Conservation (phyloP, 2,888 invertebrate species). For the Mimumesa dahlbomi region DNA sequence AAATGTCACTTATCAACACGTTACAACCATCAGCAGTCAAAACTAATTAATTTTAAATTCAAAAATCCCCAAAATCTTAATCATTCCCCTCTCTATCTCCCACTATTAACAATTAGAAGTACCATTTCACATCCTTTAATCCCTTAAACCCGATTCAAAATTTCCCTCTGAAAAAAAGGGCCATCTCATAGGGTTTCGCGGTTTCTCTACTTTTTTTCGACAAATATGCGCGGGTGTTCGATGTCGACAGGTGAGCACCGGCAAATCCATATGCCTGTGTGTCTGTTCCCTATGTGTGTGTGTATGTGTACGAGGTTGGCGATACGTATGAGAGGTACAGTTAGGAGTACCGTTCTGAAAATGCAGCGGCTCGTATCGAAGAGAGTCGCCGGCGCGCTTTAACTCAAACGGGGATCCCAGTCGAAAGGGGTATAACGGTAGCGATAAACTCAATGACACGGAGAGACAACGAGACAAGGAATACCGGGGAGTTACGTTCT, state of each 20-base stretch:
- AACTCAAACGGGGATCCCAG: slow-evolving; percentile 57
- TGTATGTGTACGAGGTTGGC: too few species aligned
- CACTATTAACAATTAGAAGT: too few species aligned
- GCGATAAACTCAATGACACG: slow-evolving; percentile 53
- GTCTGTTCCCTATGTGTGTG: too few species aligned
- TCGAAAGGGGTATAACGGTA: slow-evolving; percentile 64
- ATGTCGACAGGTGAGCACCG: slow-evolving; percentile 61
- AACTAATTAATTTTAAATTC: too few species aligned
- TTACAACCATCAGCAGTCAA: too few species aligned
- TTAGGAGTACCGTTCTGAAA: slow-evolving; percentile 77
- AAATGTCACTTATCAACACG: too few species aligned
- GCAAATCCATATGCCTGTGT: slow-evolving; percentile 24
- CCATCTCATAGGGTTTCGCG: too few species aligned
- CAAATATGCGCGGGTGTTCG: slow-evolving; percentile 56
- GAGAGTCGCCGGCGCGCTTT: slow-evolving; percentile 56
- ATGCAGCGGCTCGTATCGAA: slow-evolving; percentile 69
- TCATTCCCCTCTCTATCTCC: too few species aligned
- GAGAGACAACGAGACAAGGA: slow-evolving; percentile 37
- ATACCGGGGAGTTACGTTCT: slow-evolving; percentile 15
- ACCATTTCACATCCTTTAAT: too few species aligned
- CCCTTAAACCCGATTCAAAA: too few species aligned
- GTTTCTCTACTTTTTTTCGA: slow-evolving; percentile 51
- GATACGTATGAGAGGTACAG: slow-evolving; percentile 70
- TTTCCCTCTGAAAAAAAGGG: too few species aligned
- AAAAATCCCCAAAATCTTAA: too few species aligned